phyloP scores from a whole-genome alignment of 2,888 invertebrate species.

The Drosophila subsilvestris region DNA sequence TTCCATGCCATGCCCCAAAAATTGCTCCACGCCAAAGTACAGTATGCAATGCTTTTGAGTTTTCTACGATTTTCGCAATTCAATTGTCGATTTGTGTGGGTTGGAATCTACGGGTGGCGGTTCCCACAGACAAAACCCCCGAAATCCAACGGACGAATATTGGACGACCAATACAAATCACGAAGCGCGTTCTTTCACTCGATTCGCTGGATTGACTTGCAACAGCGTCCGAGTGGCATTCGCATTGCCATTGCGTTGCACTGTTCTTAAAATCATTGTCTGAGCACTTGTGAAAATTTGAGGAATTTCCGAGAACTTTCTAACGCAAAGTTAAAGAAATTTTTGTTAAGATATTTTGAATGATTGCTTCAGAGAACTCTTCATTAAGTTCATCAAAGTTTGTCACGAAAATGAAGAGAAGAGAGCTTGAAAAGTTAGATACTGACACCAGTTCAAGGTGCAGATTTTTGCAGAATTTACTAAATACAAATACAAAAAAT shows the following conservation, averaged over 20 bases:
- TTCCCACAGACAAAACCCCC: neutral
- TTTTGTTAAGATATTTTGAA: constrained; percentile 19
- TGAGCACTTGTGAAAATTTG: neutral
- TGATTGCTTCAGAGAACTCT: constrained; percentile 1
- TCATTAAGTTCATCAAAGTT: neutral
- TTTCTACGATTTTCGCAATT: constrained; percentile 61
- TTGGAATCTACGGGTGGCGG: neutral
- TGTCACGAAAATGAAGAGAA: neutral
- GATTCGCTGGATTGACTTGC: constrained; percentile 25
- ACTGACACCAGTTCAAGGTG: too few species aligned
- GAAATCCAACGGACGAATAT: constrained; percentile 12
- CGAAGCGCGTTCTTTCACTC: constrained; percentile 24
- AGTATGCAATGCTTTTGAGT: constrained; percentile 68
- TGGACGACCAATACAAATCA: constrained; percentile 23
- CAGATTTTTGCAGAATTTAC: too few species aligned
- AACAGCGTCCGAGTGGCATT: constrained; percentile 8
- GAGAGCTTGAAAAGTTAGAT: too few species aligned
- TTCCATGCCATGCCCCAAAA: constrained; percentile 25
- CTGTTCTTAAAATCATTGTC: constrained; percentile 26
- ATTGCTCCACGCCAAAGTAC: constrained; percentile 48
- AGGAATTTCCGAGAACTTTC: constrained; percentile 8
- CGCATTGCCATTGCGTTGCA: constrained; percentile 13
- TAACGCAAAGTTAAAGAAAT: neutral
- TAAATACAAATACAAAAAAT: too few species aligned
- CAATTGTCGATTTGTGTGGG: constrained; percentile 66